Base-by-base conservation (phyloP, 2,888 invertebrate genomes). In the Epistrophe eligans region DNA sequence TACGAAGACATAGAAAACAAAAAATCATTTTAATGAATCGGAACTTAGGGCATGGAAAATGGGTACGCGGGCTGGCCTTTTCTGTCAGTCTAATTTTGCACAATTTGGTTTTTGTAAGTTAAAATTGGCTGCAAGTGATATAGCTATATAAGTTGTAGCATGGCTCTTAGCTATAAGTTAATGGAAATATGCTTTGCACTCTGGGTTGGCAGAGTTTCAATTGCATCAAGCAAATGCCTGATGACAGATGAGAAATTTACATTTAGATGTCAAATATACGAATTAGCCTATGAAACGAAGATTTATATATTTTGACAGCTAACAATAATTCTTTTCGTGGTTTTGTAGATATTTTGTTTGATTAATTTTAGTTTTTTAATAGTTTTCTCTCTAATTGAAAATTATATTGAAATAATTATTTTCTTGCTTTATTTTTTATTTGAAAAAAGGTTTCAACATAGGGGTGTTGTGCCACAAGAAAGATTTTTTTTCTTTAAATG, bases 1-100 rank as follows among this genome's bases (percentile, higher is more conserved):
- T 17, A 52, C 17, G 11, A 58, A 62, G 55, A 28, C 11, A 28
- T 17, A 7, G 40, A 28, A 38, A 72, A 17, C 15, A 67, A 40
- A 45, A 79, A 32, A 24, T 40, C 9, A 35, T 62, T 77, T 84
- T 73, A 77, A 84, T 81, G 72, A 84, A 81, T 77, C 84, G 72
- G 60, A 72, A 84, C 57, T 58, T 10, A 24, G 48, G 45, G 35
- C 17, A 32, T 35, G 52, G 38, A 60, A 24, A 24, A 73, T 35
- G 38, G 35, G 45, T 58, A n/a, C 32, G 9, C 17, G 73, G 2
- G 15, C 19, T 17, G 4, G 17, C 60, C 45, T 15, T 24, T 43
- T 35, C 38, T 79, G 40, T 43, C 43, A 60, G 10, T 28, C 24
- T 35, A 40, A n/a, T 66, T 38, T 66, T 40, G 50, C 7, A n/a